Base-by-base conservation (phyloP, 2,113 vertebrate species). In the Penelope pileata region DNA sequence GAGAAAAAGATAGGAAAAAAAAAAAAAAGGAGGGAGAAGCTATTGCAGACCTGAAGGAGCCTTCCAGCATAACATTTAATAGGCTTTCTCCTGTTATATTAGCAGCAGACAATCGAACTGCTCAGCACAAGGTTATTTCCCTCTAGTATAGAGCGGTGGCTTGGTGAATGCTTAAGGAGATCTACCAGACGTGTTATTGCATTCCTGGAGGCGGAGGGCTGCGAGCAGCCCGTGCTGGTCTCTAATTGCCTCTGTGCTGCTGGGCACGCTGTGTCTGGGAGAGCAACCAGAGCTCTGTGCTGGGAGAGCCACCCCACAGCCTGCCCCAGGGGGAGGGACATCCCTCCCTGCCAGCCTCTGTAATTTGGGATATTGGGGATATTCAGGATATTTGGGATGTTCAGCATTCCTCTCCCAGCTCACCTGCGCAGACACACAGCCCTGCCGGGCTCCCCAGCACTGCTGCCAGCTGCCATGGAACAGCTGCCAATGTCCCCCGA, bases 131-230 rank as follows among this genome's bases (percentile, higher is more conserved):
- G 70, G 74, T 90, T 74, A 82, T 94, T 84, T 77, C 80, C 91
- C 94, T 90, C 70, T 72, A 69, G 94, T 69, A 54, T 54, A 68
- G 66, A 78, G 74, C 7, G 8, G 79, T 68, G 81, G 66, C 64
- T 58, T 56, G 84, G 84, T 6, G n/a, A 92, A 60, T 21, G 54
- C 90, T 94, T 68, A 56, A 88, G 81, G 90, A 78, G 88, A 90
- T 94, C 96, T 90, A 93, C 94, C 95, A 85, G 59, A 50, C 86
- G 86, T 48, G 72, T 97, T 97, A 97, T 89, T 97, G 95, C 94
- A 90, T 77, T 97, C 88, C 72, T 96, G 95, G 96, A 76, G 60
- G 89, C 78, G 80, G 67, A 76, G 66, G 86, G 69, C 86, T 87
- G 93, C 90, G 69, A 77, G 30, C 5, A 18, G 17, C 67, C 88